These are phyloP conservation scores for Lepidonotus clava DNA, from an alignment of 2,888 invertebrate genomes.

Conservation along the genomic window DNA sequence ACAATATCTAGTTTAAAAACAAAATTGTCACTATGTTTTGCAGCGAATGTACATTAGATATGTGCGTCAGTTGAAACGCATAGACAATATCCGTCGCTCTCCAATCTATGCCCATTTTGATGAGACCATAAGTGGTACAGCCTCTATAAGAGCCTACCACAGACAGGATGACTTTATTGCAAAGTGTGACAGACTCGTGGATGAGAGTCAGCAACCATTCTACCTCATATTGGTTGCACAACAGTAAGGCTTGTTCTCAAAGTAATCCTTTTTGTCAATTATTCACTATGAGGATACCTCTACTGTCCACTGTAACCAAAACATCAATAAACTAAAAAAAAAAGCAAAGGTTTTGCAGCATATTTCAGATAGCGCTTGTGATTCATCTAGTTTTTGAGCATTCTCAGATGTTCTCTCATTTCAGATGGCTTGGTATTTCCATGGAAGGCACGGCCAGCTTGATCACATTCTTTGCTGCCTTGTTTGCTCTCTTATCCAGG, in stretches of 20 bases:
- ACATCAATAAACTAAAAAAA: too few relatives aligned
- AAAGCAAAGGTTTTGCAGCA: too few relatives aligned
- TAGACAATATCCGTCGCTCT: conserved; percentile 22
- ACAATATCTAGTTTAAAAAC: not conserved
- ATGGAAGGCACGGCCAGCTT: too few relatives aligned
- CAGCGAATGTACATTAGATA: conserved; percentile 42
- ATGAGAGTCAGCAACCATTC: conserved; percentile 44
- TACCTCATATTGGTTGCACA: not conserved
- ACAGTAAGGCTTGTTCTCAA: not conserved
- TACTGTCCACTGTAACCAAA: too few relatives aligned
- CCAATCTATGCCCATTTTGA: conserved; percentile 50
- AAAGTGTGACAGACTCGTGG: conserved; percentile 31
- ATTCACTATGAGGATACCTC: too few relatives aligned
- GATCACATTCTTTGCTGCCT: too few relatives aligned
- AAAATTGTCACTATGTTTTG: not conserved
- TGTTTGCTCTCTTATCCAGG: too few relatives aligned
- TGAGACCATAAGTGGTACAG: conserved; percentile 10
- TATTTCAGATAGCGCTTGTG: too few relatives aligned
- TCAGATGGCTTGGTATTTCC: too few relatives aligned
- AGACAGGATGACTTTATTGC: conserved; percentile 1
- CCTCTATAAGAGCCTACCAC: conserved; percentile 34
- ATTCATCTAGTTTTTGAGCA: not conserved
- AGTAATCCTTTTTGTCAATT: too few relatives aligned
- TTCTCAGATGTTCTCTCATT: not conserved
- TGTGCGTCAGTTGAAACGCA: conserved; percentile 15